Evolutionary conservation across 2,888 invertebrate genomes (phyloP), one percentile per base, ranked within the genome.

Genomic region (Hydrotaea diabolus): DNA sequence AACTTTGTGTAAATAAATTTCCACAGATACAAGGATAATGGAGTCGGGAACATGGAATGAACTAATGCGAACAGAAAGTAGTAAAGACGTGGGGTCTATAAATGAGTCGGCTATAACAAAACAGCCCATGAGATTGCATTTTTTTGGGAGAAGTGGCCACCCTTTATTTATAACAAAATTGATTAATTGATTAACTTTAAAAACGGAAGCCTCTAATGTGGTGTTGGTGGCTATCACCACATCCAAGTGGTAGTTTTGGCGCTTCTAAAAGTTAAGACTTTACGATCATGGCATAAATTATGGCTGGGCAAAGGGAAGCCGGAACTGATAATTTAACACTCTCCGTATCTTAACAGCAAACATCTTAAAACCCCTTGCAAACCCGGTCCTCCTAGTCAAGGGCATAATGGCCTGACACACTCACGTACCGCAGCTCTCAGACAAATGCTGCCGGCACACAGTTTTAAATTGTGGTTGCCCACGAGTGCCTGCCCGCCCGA

Each of bases 1-100:
- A 59, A 59, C 23, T 23, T 23, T 26, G 26, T 15, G 19, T 26
- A 59, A 59, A 59, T 59, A 26, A 26, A 59, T 59, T 57, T 57
- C 8, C 21, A 17, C 3, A 11, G 21, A 57, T 43, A 43, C 43
- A 43, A 43, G 13, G 2, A 43, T 2, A 7, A 43, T 36, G 36
- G 8, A 13, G 43, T 8, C 43, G 11, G 2, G 23, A 26, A 23
- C 23, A 59, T 59, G 26, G 13, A 59, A 23, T 59, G 26, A 13
- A 4, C 4, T 9, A 23, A 15, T 2, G 59, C 55, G 21, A 55
- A 0, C 21, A n/a, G n/a, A n/a, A n/a, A n/a, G 8, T 21, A 2
- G 55, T n/a, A 13, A 43, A 43, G 36, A 36, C 43, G 13, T 49
- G 7, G 49, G 7, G 49, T 49, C 8, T n/a, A n/a, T 13, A n/a